These are phyloP conservation scores for Furcifer pardalis DNA, from an alignment of 2,797 vertebrate species.

Conservation along the genomic window DNA sequence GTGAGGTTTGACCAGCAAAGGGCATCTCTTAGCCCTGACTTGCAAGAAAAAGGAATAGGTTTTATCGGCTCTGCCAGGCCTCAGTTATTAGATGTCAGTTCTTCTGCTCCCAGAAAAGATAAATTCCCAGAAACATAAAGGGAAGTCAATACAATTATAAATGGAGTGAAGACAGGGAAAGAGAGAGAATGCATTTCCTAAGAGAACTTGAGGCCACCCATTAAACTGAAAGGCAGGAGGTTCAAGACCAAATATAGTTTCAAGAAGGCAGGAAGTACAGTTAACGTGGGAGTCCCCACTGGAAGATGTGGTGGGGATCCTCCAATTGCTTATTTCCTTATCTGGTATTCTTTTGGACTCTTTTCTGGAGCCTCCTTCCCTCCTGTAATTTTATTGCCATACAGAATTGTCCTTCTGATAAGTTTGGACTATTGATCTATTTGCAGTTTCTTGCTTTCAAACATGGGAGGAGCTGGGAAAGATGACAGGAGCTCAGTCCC, in stretches of 20 bases:
- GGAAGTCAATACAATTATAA: not conserved
- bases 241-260: not conserved
- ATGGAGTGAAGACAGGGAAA: not conserved
- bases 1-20: not conserved
- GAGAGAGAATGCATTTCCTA: too few species aligned
- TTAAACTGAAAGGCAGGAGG: not conserved
- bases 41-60: not conserved
- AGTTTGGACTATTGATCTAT: too few species aligned
- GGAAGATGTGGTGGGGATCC: not conserved
- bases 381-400: too few species aligned
- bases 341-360: not conserved
- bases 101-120: not conserved
- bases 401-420: not conserved
- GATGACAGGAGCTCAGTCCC: too few species aligned
- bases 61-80: not conserved
- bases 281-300: not conserved
- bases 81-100: not conserved
- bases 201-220: not conserved
- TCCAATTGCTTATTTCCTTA: not conserved
- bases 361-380: too few species aligned
- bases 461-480: too few species aligned
- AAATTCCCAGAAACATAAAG: not conserved
- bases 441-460: too few species aligned
- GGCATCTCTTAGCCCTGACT: not conserved
- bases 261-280: too few species aligned